Base-by-base conservation (phyloP, 1,140 invertebrate genomes). In the Araneus ventricosus region DNA sequence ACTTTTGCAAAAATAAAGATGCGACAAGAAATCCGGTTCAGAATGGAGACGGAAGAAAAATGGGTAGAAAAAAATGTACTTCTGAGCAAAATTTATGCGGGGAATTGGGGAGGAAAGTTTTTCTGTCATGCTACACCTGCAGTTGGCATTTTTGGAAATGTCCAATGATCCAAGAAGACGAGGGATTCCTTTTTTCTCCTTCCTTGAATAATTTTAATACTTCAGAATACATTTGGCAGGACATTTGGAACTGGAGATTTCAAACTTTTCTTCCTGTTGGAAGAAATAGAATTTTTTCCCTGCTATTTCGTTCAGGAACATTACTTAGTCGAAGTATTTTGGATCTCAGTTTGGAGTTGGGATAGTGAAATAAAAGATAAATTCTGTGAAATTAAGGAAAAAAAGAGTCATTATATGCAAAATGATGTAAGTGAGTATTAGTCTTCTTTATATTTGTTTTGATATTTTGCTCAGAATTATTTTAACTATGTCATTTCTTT, bases 191-290 rank as follows among this genome's bases (percentile, higher is more conserved):
- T 37, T 79, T 37, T 37, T 30, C 30, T 22, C 27, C 34, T 30
- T 79, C 34, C 34, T 27, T 79, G 70, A 79, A 79, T 79, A 79
- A 79, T 79, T 79, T 79, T 79, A 79, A 79, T 79, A 37, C 70
- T 79, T 30, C 34, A 37, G 70, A 79, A 79, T 79, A 79, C 34
- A 79, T 79, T 79, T 79, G 70, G 20, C 10, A 79, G 34, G 70
- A 79, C 70, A 30, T 79, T 37, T 79, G 24, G 27, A 30, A 34
- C 34, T 34, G 27, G 4, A 79, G 24, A 17, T 79, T 79, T 37
- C 27, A 37, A 79, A 79, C 70, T 79, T 79, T 79, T 37, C 27
- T 17, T 37, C 34, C 70, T 7, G 10, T 10, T 79, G 0, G 27
- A 30, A 34, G 34, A 30, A 37, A 27, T 30, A 37, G 27, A 37